Base-by-base conservation (phyloP, 92 coral and sea anemone species). In the Nematostella vectensis region DNA sequence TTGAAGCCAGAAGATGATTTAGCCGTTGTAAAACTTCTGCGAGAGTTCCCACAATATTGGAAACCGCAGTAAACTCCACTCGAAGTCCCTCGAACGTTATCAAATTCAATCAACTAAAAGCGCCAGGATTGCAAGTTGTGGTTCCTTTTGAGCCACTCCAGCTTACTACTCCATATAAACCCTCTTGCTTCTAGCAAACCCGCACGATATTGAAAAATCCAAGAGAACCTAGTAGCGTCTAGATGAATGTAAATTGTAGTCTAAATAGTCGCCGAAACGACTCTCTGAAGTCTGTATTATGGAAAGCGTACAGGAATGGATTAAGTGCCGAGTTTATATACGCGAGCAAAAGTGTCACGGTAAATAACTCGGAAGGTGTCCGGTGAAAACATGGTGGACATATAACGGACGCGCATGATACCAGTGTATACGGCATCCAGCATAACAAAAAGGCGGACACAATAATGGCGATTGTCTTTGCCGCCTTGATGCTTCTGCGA, bases 241-340 rank as follows among this genome's bases (percentile, higher is more conserved):
- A 67, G 30, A 57, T 31, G 19, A 27, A 67, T 11, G 31, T 33
- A 29, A 58, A 56, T 50, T 73, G 74, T 3, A 85, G 58, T 57
- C 53, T 60, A 19, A 71, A 29, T 11, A 85, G 67, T 45, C 64
- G 52, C 43, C 70, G 50, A 25, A 85, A 80, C 24, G 95, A 70
- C 29, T 85, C 81, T 0, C 88, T 72, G 50, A 85, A 85, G 24
- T 85, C 81, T 38, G 75, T 77, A 42, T 85, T 85, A 48, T 75
- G 69, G 59, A 80, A 80, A n/a, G 88, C 81, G 50, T 85, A 85
- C 68, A 85, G 51, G 44, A 85, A 80, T 19, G 95, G 95, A 28
- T 85, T 85, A 47, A 85, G 67, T 8, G 83, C 95, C 1, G 83
- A 74, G 63, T 85, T 85, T 12, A 60, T 33, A 64, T 80, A 85